These are phyloP conservation scores for Coccyzus lansbergi DNA, from an alignment of 2,797 vertebrate genomes.

Conservation along the genomic window DNA sequence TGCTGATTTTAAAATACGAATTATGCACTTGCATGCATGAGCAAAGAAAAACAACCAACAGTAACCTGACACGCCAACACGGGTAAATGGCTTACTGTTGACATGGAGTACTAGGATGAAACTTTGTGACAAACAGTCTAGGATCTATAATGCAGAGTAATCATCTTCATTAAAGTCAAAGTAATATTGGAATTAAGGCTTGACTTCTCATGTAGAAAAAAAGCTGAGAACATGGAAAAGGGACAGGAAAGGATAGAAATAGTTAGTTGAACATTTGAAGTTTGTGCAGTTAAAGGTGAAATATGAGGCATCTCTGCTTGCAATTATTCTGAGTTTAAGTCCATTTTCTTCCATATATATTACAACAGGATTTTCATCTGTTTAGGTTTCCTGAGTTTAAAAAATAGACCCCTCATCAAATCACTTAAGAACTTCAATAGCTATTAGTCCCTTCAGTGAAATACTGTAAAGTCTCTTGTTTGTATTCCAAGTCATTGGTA, in stretches of 20 bases:
- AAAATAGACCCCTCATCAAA: not conserved
- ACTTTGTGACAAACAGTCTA: not conserved
- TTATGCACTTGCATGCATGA: not conserved
- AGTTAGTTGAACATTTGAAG: not conserved
- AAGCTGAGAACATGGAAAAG: not conserved
- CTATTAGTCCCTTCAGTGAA: not conserved
- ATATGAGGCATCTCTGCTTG: rapidly evolving
- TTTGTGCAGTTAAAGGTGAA: not conserved
- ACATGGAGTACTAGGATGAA: not conserved
- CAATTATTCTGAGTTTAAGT: not conserved
- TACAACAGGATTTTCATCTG: not conserved
- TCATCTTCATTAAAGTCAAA: not conserved
- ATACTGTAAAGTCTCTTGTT: not conserved
- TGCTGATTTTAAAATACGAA: not conserved
- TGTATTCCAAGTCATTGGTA: not conserved
- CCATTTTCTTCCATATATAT: not conserved
- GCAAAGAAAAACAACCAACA: not conserved
- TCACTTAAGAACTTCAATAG: not conserved
- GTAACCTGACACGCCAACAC: not conserved
- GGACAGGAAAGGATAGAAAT: not conserved
- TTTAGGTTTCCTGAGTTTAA: not conserved
- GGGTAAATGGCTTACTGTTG: not conserved
- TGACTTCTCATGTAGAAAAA: not conserved
- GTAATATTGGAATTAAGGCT: not conserved
- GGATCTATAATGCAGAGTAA: not conserved